These are phyloP conservation scores for Galemys pyrenaicus DNA, from an alignment of 2,113 vertebrate species.

Conservation along the genomic window DNA sequence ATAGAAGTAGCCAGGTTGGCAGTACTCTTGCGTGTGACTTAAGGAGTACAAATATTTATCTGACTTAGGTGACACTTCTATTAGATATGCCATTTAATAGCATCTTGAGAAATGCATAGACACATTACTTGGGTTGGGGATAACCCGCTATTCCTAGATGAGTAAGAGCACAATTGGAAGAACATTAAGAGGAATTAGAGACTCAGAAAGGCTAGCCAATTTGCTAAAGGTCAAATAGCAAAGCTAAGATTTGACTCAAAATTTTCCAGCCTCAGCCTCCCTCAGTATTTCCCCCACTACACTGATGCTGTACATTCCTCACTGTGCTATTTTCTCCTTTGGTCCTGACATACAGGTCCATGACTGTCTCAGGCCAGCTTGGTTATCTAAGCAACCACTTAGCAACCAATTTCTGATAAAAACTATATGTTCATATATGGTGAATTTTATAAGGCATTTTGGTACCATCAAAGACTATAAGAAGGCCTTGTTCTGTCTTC, in stretches of 20 bases:
- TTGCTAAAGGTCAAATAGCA: background rate
- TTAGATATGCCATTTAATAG: background rate
- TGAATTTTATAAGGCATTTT: background rate
- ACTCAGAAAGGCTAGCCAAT: background rate
- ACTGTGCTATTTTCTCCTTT: background rate
- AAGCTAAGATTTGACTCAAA: background rate
- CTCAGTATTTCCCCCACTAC: background rate
- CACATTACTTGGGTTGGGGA: background rate
- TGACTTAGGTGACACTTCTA: background rate
- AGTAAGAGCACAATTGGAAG: background rate
- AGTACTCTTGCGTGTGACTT: background rate
- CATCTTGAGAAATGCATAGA: background rate
- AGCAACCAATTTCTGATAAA: background rate
- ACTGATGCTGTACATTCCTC: background rate
- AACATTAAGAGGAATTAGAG: background rate
- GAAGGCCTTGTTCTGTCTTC: background rate
- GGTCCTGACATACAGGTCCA: background rate
- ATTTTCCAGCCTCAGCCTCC: background rate
- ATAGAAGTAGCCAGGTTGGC: slow-evolving; percentile 28
- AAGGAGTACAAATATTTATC: background rate
- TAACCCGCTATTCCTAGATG: background rate
- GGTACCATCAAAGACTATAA: background rate
- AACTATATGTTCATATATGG: background rate
- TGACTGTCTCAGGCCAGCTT: background rate
- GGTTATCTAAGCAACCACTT: background rate